Conservation (phyloP, 2,888 invertebrate genomes). For the Agrotis puta region DNA sequence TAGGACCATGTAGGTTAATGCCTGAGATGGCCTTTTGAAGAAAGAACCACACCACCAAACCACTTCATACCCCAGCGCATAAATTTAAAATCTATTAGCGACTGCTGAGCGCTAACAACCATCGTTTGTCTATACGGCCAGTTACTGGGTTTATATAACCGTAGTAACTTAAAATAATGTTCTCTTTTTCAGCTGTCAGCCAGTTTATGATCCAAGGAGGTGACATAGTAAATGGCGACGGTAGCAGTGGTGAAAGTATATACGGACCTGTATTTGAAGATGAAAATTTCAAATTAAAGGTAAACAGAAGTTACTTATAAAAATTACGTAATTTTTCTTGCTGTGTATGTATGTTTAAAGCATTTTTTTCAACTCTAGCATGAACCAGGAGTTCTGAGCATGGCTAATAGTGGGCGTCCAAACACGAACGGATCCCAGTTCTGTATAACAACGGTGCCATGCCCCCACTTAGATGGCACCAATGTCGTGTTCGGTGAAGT, state of each 20-base stretch:
- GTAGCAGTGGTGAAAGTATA: constrained; percentile 98
- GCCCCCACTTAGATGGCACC: constrained; percentile 94
- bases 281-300: constrained; percentile 95
- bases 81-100: no score
- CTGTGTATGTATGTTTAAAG: not conserved
- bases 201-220: constrained; percentile 97
- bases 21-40: no score
- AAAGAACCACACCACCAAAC: no score
- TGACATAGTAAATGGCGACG: constrained; percentile 95
- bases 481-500: constrained; percentile 96
- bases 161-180: not conserved
- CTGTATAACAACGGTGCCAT: constrained; percentile 95
- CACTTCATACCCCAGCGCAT: no score
- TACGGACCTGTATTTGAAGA: constrained; percentile 97
- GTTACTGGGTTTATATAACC: no score
- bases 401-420: constrained; percentile 94
- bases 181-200: constrained; percentile 92
- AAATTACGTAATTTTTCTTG: no score
- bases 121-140: no score
- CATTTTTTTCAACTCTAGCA: constrained; percentile 85
- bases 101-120: no score
- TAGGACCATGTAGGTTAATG: no score
- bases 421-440: constrained; percentile 99
- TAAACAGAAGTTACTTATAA: constrained; percentile 68
- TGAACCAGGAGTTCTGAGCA: constrained; percentile 93